Percentiles rank a stretch among this genome's conserved stretches.
Evolutionary conservation across 2,797 vertebrate species (phyloP).

Genomic region (Rhincodon typus): DNA sequence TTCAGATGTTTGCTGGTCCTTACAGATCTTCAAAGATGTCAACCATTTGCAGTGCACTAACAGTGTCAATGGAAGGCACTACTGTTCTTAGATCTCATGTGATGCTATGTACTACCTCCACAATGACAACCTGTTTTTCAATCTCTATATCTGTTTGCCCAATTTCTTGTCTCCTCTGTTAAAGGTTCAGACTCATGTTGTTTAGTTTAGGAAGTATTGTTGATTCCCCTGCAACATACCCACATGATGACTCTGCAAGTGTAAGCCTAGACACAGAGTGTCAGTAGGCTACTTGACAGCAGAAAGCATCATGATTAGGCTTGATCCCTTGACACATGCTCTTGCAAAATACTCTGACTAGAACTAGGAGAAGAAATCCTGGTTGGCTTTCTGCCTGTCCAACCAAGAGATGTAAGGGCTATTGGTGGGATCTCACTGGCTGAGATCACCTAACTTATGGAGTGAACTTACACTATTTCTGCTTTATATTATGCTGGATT

Average conservation of each 20-base stretch:
- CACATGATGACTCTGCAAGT: neutral
- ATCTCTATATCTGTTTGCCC: neutral
- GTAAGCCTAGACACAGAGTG: neutral
- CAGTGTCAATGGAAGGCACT: neutral
- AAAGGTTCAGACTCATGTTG: neutral
- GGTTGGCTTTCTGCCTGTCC: neutral
- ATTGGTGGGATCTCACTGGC: neutral
- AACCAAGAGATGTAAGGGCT: neutral
- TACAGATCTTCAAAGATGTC: neutral
- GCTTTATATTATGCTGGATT: neutral
- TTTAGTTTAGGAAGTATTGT: neutral
- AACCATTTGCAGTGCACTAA: neutral
- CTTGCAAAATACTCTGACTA: neutral
- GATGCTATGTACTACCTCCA: neutral
- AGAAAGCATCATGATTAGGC: neutral
- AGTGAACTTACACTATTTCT: neutral
- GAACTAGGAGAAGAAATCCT: neutral
- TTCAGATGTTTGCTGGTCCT: neutral
- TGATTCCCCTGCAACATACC: neutral
- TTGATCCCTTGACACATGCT: neutral
- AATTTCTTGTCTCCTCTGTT: neutral
- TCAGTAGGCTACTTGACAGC: neutral
- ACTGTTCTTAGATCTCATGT: neutral
- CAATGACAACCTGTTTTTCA: neutral
- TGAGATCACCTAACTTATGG: neutral